Base-by-base conservation (phyloP, 2,113 vertebrate species). In the Ailuropoda melanoleuca region DNA sequence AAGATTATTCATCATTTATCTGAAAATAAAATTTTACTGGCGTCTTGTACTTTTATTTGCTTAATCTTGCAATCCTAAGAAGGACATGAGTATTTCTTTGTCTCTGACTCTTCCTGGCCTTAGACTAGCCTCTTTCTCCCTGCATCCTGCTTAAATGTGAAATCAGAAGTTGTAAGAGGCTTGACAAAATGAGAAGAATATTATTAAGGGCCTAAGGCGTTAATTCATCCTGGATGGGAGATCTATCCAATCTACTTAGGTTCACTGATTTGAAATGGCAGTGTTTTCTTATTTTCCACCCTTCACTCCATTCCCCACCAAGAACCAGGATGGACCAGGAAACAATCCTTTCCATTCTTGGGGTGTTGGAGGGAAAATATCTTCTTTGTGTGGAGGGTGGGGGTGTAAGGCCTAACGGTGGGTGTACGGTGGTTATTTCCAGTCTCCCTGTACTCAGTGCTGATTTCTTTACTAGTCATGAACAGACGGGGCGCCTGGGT, bases 221-320 rank as follows among this genome's bases (percentile, higher is more conserved):
- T 84, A 96, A 96, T 97, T 97, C 68, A 50, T 93, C 78, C 90
- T 93, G 93, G 88, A 94, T 93, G 86, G 94, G 88, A 96, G 95
- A 86, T 93, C 97, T 66, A 87, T 53, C 89, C 80, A 92, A 72
- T 97, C 90, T 95, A 60, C 89, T 97, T 95, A 95, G 96, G 88
- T 92, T 96, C 95, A 97, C 77, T 96, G 92, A 96, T 88, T 89
- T 48, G 93, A 86, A 95, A 96, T 0, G 1, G 56, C n/a, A 96
- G 46, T 31, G 15, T 94, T 96, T 92, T 58, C 56, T 58, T 90
- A 4, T 86, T 53, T 50, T 12, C 24, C 4, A 4, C 3, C 11
- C 3, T 17, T 17, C 5, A 1, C 8, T 70, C 53, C 23, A 2
- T 58, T 56, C 14, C 39, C 39, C 37, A 48, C 29, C 31, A 31